A percentile compares a stretch with the other conserved stretches of the same genome.
phyloP scores from a whole-genome alignment of 2,113 vertebrate genomes.

The Toxotes jaculatrix region DNA sequence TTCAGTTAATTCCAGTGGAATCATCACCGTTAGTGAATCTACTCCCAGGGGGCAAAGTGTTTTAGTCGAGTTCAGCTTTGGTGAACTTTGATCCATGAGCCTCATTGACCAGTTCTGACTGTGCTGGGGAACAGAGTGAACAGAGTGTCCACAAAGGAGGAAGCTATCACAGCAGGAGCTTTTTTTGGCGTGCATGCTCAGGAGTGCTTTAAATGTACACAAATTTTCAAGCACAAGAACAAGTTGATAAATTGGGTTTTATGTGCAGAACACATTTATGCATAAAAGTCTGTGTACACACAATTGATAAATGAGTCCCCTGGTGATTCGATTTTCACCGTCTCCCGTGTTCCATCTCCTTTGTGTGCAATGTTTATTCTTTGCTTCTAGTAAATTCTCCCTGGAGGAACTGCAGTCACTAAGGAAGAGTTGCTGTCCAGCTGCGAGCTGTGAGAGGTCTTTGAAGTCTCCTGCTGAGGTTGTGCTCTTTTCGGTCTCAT shows the following conservation, averaged over 20 bases:
- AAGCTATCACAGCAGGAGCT: neutral
- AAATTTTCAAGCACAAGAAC: neutral
- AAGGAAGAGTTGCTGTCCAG: slow-evolving; percentile 29
- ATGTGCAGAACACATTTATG: neutral
- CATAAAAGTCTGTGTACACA: too few relatives aligned
- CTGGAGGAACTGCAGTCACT: neutral
- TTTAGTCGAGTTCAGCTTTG: neutral
- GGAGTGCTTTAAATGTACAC: neutral
- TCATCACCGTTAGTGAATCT: too few relatives aligned
- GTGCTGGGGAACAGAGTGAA: too few relatives aligned
- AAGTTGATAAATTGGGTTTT: neutral
- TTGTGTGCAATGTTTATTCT: neutral
- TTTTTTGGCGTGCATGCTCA: neutral
- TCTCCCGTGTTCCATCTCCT: neutral
- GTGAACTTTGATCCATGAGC: too few relatives aligned
- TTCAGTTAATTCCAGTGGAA: too few relatives aligned
- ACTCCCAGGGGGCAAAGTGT: neutral
- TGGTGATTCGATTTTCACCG: neutral
- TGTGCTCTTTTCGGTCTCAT: slow-evolving; percentile 57
- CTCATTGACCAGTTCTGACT: neutral
- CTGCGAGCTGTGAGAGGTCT: slow-evolving; percentile 57
- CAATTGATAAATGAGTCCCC: neutral
- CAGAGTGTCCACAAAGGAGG: neutral
- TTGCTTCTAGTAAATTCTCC: neutral
- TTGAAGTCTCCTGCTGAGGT: slow-evolving; percentile 56